A percentile compares a stretch with the other conserved stretches of the same genome.
Conservation (phyloP, 2,113 vertebrate genomes). For the Tragelaphus strepsiceros region DNA sequence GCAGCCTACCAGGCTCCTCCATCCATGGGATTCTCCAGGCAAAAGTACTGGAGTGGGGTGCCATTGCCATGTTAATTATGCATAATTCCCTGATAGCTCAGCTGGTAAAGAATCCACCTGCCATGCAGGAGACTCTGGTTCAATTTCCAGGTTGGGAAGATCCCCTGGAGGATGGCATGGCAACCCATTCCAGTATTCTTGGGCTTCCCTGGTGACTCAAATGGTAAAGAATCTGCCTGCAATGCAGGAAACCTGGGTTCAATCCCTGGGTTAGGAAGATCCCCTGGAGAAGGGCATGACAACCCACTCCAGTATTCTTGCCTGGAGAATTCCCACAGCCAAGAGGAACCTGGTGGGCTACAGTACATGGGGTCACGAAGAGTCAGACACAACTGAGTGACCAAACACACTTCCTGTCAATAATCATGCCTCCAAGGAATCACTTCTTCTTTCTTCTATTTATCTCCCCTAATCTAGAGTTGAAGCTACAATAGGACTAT, state of each 20-base stretch:
- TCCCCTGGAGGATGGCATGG: neutral
- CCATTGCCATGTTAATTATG: neutral
- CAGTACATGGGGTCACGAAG: neutral
- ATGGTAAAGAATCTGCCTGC: neutral
- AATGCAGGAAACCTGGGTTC: neutral
- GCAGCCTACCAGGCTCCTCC: too few species aligned
- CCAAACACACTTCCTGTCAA: neutral
- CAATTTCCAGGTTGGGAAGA: neutral
- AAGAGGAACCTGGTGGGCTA: neutral
- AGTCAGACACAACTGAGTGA: neutral
- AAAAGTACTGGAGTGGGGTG: too few species aligned
- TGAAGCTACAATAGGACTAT: neutral
- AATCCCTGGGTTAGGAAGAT: neutral
- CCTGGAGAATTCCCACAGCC: neutral
- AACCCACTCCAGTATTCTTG: neutral
- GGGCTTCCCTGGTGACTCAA: neutral
- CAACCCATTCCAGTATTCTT: neutral
- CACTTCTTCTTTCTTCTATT: neutral
- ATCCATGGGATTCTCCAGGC: too few species aligned
- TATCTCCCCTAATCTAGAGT: neutral
- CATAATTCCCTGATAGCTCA: neutral
- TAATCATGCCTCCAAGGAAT: neutral
- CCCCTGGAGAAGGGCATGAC: neutral
- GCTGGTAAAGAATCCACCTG: neutral
- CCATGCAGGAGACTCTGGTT: neutral